Conservation (phyloP, 1,140 invertebrate genomes). For the Helicorthomorpha holstii region DNA sequence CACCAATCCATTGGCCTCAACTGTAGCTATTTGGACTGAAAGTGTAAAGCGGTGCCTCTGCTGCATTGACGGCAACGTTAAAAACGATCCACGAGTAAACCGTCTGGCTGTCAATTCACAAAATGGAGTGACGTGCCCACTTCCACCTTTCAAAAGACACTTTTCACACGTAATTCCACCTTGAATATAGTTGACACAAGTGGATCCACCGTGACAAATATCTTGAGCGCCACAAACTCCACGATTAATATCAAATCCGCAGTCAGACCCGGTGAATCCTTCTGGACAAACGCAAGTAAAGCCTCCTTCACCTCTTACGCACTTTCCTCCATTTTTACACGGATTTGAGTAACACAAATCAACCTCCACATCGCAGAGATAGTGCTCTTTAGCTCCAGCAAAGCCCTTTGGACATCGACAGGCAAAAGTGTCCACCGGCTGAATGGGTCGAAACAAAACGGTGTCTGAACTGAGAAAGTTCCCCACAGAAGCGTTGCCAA, state of each 20-base stretch:
- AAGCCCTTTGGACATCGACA: slow-evolving; percentile 59
- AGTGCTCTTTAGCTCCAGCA: slow-evolving; percentile 61
- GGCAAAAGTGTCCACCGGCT: slow-evolving; percentile 83
- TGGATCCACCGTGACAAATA: slow-evolving; percentile 46
- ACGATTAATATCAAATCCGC: not conserved
- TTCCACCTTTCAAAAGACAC: slow-evolving; percentile 32
- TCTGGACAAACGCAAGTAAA: slow-evolving; percentile 74
- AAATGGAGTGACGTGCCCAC: slow-evolving; percentile 40
- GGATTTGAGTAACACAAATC: slow-evolving; percentile 94
- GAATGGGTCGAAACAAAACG: slow-evolving; percentile 84
- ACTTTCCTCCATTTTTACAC: slow-evolving; percentile 75
- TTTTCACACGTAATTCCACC: slow-evolving; percentile 61
- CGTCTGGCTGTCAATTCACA: slow-evolving; percentile 70
- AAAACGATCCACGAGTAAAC: slow-evolving; percentile 66
- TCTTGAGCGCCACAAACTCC: slow-evolving; percentile 17
- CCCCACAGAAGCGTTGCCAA: slow-evolving; percentile 61
- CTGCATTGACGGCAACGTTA: slow-evolving; percentile 78
- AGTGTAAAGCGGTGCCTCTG: slow-evolving; percentile 53
- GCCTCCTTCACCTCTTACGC: slow-evolving; percentile 68
- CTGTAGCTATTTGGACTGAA: slow-evolving; percentile 60
- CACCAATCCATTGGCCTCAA: slow-evolving; percentile 59
- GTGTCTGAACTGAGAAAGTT: slow-evolving; percentile 83
- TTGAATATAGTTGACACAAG: slow-evolving; percentile 40
- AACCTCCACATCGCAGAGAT: slow-evolving; percentile 89
- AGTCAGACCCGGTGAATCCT: slow-evolving; percentile 46